Evolutionary conservation across 2,888 invertebrate genomes (phyloP), one percentile per base, ranked within the genome.

Genomic region (Nemotelus nigrinus): DNA sequence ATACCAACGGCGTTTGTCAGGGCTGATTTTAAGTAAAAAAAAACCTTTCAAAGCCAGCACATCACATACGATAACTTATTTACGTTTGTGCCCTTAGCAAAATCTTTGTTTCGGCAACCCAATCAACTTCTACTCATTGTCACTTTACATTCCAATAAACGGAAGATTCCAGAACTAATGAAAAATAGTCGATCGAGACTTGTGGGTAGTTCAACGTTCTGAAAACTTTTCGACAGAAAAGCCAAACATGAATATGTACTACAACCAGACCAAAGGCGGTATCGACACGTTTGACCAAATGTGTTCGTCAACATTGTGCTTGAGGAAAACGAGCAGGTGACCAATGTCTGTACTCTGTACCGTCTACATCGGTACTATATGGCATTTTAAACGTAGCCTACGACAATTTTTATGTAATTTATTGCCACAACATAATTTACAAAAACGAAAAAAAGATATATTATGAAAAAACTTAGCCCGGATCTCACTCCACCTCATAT

Each of bases 261-360:
- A 79, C 70, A 79, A 80, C 41, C 72, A 80, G 65, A 78, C 78
- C 5, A 78, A 81, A 71, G 77, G 80, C 1, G 80, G 79, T 55
- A 77, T 79, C 39, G 78, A 80, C n/a, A 79, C 78, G 2, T 76
- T 79, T 39, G 80, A 80, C 77, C 80, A 81, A 79, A 79, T 80
- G 78, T 80, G 78, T 58, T 78, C 78, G 10, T 8, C 7, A 5
- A 80, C 78, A 78, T 68, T 50, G 50, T 50, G 50, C 50, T 50
- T 10, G 1, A 6, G 50, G 10, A 50, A 50, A 50, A 50, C 10
- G 6, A 50, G 10, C 50, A 50, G 50, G 10, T 50, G 50, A 10
- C 10, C 10, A 50, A 50, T 50, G 50, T 7, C 50, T n/a, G n/a
- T n/a, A n/a, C n/a, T n/a, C n/a, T n/a, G n/a, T n/a, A n/a, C n/a